Evolutionary conservation across 1,140 invertebrate genomes (phyloP).

Genomic region (Solenopsis invicta): DNA sequence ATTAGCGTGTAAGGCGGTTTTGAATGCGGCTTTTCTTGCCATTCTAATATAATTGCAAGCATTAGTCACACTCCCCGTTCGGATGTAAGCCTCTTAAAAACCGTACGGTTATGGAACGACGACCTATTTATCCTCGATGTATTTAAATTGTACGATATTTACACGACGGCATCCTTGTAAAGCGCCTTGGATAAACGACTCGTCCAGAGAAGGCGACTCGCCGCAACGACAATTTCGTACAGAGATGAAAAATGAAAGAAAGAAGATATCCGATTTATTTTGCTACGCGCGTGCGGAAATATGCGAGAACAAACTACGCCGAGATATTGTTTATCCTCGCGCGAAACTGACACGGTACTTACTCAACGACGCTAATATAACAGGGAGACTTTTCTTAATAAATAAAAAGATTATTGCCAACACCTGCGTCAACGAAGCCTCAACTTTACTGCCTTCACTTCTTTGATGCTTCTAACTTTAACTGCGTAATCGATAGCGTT

Average conservation of each 20-base stretch:
- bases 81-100: slow-evolving; percentile 45
- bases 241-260: neutral
- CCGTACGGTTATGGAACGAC: slow-evolving; percentile 44
- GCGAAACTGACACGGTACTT: slow-evolving; percentile 63
- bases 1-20: slow-evolving; percentile 83
- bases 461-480: slow-evolving; percentile 1
- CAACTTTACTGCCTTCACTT: neutral
- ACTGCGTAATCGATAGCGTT: slow-evolving; percentile 1
- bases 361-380: slow-evolving; percentile 63
- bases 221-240: slow-evolving; percentile 57
- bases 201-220: slow-evolving; percentile 52
- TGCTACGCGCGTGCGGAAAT: slow-evolving; percentile 60
- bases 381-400: slow-evolving; percentile 62
- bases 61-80: slow-evolving; percentile 42
- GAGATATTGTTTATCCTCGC: slow-evolving; percentile 60
- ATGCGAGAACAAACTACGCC: slow-evolving; percentile 46
- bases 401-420: slow-evolving; percentile 64
- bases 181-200: slow-evolving; percentile 61
- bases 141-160: slow-evolving; percentile 63
- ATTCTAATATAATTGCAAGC: slow-evolving; percentile 73
- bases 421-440: neutral
- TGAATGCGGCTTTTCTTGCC: slow-evolving; percentile 84
- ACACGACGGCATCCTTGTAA: slow-evolving; percentile 51
- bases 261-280: slow-evolving; percentile 58
- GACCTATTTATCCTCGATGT: slow-evolving; percentile 63